Conservation (phyloP, 2,888 invertebrate genomes). For the Macaria notata region DNA sequence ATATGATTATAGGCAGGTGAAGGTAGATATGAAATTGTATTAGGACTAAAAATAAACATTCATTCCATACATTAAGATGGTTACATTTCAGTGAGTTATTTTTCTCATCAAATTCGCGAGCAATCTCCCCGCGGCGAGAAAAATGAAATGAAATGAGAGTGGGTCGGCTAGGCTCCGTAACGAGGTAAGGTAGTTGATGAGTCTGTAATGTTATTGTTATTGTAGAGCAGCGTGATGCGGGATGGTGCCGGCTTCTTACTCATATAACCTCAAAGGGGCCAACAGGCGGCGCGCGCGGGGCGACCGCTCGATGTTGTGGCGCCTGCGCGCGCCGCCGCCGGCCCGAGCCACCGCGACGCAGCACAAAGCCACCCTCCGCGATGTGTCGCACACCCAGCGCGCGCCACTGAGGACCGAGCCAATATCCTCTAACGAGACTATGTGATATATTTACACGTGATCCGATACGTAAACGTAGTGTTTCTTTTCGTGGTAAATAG, state of each 20-base stretch:
- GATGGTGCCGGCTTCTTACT: constrained; percentile 67
- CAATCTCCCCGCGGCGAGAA: constrained; percentile 6
- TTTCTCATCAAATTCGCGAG: constrained; percentile 20
- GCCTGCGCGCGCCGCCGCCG: constrained; percentile 56
- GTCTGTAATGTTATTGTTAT: constrained; percentile 67
- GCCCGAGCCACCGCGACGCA: constrained; percentile 48
- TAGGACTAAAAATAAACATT: constrained; percentile 45
- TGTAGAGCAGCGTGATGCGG: constrained; percentile 50
- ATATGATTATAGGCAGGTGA: neutral
- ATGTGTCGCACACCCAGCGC: constrained; percentile 57
- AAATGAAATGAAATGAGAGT: constrained; percentile 23
- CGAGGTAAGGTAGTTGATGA: constrained; percentile 44
- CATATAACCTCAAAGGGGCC: constrained; percentile 77
- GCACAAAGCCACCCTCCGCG: constrained; percentile 68
- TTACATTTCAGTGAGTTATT: constrained; percentile 11
- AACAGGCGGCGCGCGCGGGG: constrained; percentile 53
- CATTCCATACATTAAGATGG: constrained; percentile 38
- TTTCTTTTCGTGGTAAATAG: constrained; percentile 61
- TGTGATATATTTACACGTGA: constrained; percentile 62
- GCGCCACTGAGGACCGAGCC: constrained; percentile 49
- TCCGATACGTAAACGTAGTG: constrained; percentile 63
- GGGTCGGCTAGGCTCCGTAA: constrained; percentile 33
- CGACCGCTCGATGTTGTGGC: constrained; percentile 77
- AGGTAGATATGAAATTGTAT: constrained; percentile 7
- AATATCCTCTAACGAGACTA: constrained; percentile 50